These are phyloP conservation scores for Argyresthia albistria DNA, from an alignment of 2,888 invertebrate species.

Conservation along the genomic window DNA sequence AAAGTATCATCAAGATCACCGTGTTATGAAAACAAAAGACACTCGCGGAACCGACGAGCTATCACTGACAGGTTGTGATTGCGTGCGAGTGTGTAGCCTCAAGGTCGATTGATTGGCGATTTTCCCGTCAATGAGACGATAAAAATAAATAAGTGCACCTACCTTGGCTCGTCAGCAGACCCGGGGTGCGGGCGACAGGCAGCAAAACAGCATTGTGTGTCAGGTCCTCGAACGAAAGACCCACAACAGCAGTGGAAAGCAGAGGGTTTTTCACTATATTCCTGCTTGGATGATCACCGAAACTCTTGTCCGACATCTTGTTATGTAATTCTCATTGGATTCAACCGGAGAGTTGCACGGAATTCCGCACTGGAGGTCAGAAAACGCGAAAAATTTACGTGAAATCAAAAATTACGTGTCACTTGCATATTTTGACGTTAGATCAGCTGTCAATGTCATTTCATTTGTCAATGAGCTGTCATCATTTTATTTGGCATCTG, in stretches of 20 bases:
- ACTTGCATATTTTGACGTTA: conserved; percentile 55
- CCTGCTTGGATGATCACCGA: conserved; percentile 52
- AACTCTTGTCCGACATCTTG: conserved; percentile 63
- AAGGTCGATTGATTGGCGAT: conserved; percentile 3
- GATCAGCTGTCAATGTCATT: background rate
- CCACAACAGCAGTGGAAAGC: conserved; percentile 80
- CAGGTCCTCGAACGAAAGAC: conserved; percentile 81
- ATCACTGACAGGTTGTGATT: background rate
- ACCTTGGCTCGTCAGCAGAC: conserved; percentile 49
- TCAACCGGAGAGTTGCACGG: conserved; percentile 45
- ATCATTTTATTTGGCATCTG: no score
- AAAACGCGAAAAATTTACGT: conserved; percentile 62
- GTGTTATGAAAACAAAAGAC: background rate
- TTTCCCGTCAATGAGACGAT: conserved; percentile 5
- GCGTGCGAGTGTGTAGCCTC: background rate
- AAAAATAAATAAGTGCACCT: conserved; percentile 40
- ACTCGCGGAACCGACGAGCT: background rate
- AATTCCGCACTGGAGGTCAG: conserved; percentile 66
- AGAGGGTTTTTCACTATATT: conserved; percentile 76
- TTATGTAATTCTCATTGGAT: conserved; percentile 29
- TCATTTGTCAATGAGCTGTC: background rate
- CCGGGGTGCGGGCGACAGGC: conserved; percentile 70
- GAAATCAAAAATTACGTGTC: conserved; percentile 70
- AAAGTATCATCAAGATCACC: background rate
- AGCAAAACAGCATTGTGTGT: conserved; percentile 79